Base-by-base conservation (phyloP, 2,113 vertebrate genomes). In the Apodemus speciosus region DNA sequence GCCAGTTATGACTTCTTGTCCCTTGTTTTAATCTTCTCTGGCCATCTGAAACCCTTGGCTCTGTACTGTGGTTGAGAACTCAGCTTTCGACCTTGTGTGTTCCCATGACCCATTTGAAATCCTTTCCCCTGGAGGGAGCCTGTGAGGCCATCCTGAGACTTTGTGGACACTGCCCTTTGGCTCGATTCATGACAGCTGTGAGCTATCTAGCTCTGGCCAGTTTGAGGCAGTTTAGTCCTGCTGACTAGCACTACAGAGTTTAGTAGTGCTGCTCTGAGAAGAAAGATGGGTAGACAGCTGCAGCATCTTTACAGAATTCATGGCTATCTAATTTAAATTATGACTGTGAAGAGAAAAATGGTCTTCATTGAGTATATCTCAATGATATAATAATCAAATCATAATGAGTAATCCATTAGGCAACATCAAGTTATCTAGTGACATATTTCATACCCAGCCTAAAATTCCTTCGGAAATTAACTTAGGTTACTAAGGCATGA, bases 391-490 rank as follows among this genome's bases (percentile, higher is more conserved):
- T 91, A 60, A 85, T 32, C 38, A 85, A 90, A 94, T 90, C 27
- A 23, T 53, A 95, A 92, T 91, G 18, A 90, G 25, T 53, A 91
- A 5, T 46, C 30, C 58, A 77, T 43, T 72, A 86, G 6, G 14
- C 86, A 84, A 84, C 43, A 51, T 69, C 75, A 96, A 51, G 25
- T 71, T 49, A 86, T 86, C 89, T 95, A 79, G 88, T 90, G 21
- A 81, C 81, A 83, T 93, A 80, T 72, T 94, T 93, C 56, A 86
- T 60, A 84, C 30, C 35, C 25, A 85, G 25, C n/a, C 51, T 66
- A 92, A 88, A 71, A 76, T 66, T 88, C 90, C 77, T 87, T 95
- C 87, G 58, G 13, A 92, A 95, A 95, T 93, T 75, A 89, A 92
- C 38, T 94, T 88, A 62, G 60, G 68, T 83, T 88, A 86, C 10